These are phyloP conservation scores for Orientallactaga sibirica DNA, from an alignment of 2,797 vertebrate genomes.

Conservation along the genomic window DNA sequence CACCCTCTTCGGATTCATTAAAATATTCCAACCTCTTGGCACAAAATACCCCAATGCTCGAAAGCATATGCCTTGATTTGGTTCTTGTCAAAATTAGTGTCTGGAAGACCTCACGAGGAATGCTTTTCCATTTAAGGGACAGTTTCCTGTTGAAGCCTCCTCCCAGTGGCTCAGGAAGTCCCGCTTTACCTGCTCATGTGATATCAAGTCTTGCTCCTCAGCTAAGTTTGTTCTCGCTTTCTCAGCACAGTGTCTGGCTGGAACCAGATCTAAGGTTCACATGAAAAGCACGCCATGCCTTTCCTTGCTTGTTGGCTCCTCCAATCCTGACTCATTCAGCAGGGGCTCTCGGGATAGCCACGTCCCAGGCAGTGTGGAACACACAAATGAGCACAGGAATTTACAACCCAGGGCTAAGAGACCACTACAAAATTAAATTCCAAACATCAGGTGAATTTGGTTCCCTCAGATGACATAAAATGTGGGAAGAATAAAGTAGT, in stretches of 20 bases:
- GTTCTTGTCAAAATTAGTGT: constrained; percentile 65
- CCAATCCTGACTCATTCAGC: not conserved
- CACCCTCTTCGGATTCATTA: constrained; percentile 49
- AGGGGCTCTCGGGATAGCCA: not conserved
- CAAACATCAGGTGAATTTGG: constrained; percentile 10
- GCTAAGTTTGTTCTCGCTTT: not conserved
- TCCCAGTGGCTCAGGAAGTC: not conserved
- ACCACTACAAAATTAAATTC: not conserved
- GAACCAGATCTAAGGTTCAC: not conserved
- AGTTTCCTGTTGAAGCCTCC: not conserved
- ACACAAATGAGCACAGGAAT: not conserved
- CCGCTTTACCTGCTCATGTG: not conserved
- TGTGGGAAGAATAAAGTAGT: constrained; percentile 32
- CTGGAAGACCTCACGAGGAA: constrained; percentile 33
- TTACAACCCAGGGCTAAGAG: not conserved
- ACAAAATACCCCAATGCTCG: constrained; percentile 52
- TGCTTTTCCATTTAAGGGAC: not conserved
- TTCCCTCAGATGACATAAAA: constrained; percentile 23
- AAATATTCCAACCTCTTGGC: constrained; percentile 60
- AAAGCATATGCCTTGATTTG: constrained; percentile 63
- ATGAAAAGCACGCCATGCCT: not conserved
- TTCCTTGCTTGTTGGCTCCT: constrained; percentile 5
- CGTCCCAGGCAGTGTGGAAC: not conserved
- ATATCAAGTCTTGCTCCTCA: not conserved
- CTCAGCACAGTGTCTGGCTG: not conserved